phyloP scores from a whole-genome alignment of 2,113 vertebrate genomes.

The Origma solitaria region DNA sequence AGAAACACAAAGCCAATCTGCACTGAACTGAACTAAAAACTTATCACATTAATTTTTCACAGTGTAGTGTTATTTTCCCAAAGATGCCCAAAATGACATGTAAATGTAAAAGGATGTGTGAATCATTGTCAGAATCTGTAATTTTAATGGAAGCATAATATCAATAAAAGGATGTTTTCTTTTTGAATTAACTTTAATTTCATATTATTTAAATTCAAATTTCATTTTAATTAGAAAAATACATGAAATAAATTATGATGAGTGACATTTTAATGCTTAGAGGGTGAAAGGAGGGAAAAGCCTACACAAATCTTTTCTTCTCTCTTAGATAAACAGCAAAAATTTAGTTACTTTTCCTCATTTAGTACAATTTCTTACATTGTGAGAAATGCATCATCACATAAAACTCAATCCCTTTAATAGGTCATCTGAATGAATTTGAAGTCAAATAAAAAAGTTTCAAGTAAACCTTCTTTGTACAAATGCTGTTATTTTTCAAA shows the following conservation, averaged over 20 bases:
- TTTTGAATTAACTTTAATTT: not conserved
- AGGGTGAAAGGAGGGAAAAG: not conserved
- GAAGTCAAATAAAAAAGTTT: not conserved
- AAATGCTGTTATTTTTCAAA: not conserved
- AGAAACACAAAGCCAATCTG: not conserved
- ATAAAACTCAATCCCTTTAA: not conserved
- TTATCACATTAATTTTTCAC: not conserved
- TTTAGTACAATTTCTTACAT: not conserved
- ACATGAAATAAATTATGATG: not conserved
- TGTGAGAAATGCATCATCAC: not conserved
- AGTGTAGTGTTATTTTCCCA: not conserved
- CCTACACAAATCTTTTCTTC: not conserved
- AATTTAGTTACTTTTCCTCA: not conserved
- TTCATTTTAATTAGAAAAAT: not conserved
- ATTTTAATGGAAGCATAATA: not conserved
- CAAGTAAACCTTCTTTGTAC: not conserved
- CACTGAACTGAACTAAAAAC: not conserved
- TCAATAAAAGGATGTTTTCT: not conserved
- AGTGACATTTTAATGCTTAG: not conserved
- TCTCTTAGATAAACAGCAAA: not conserved
- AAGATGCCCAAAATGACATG: not conserved
- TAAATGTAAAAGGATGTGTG: not conserved
- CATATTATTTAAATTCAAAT: not conserved
- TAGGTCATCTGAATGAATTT: not conserved
- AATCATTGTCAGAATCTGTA: not conserved